Conservation (phyloP, 1,140 invertebrate genomes). For the Meloidogyne chitwoodi region DNA sequence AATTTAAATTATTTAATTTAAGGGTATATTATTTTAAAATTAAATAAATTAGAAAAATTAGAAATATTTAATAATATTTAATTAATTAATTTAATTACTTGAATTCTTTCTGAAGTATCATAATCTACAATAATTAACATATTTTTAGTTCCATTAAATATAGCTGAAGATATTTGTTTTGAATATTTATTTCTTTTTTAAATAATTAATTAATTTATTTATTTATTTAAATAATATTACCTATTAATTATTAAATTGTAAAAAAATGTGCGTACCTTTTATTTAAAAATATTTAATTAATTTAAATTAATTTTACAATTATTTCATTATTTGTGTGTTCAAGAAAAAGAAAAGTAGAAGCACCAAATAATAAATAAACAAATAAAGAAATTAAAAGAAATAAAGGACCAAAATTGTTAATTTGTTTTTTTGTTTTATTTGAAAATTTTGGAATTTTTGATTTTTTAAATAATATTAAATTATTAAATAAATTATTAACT, state of each 20-base stretch:
- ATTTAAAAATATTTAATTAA: neutral
- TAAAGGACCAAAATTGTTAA: conserved; percentile 20
- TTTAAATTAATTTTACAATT: neutral
- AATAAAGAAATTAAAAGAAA: conserved; percentile 24
- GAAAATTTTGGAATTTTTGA: neutral
- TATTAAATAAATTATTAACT: too few relatives aligned
- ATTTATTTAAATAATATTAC: conserved; percentile 15
- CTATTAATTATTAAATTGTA: conserved; percentile 32
- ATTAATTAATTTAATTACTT: conserved; percentile 5
- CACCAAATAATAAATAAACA: conserved; percentile 37
- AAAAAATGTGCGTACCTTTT: conserved; percentile 25
- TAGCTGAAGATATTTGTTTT: conserved; percentile 33
- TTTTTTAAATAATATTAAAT: neutral
- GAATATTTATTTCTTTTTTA: conserved; percentile 32
- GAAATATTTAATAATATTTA: neutral
- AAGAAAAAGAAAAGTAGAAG: conserved; percentile 35
- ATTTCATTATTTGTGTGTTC: conserved; percentile 37
- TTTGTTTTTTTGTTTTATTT: conserved; percentile 9
- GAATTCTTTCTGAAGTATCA: conserved; percentile 29
- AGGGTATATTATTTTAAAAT: too few relatives aligned
- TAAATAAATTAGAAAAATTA: too few relatives aligned
- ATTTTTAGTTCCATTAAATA: conserved; percentile 36
- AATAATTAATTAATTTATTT: neutral
- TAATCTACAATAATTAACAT: conserved; percentile 38
- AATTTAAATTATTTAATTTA: neutral